Conservation (phyloP, 2,113 vertebrate genomes). For the Procavia capensis region DNA sequence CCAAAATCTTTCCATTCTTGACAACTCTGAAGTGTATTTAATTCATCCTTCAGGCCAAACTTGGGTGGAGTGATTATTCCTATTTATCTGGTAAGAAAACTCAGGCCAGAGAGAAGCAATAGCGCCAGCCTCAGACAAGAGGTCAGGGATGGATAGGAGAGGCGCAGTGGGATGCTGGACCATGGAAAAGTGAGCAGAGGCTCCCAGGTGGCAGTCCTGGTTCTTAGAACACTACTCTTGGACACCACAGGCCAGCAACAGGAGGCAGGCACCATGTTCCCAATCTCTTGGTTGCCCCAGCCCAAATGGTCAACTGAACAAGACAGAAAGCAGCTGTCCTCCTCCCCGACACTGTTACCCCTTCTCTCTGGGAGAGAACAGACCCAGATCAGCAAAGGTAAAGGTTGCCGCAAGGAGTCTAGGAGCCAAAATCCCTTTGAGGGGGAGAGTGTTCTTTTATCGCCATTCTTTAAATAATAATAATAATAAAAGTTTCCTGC, state of each 20-base stretch:
- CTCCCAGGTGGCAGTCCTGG: neutral
- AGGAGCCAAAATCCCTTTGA: neutral
- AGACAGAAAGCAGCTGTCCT: neutral
- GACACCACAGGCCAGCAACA: neutral
- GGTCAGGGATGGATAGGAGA: neutral
- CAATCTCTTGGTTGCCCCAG: neutral
- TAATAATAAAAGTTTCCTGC: neutral
- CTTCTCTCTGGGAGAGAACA: neutral
- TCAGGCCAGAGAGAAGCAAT: neutral
- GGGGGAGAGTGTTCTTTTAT: neutral
- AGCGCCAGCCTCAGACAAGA: neutral
- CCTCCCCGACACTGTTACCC: accelerated
- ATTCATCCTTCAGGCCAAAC: neutral
- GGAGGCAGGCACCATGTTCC: neutral
- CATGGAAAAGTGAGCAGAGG: too few species aligned
- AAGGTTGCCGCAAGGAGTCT: neutral
- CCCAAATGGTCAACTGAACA: too few species aligned
- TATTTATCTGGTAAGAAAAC: neutral
- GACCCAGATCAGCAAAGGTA: neutral
- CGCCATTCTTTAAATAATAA: neutral
- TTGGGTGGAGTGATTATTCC: neutral
- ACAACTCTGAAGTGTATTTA: neutral
- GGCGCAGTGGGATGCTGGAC: accelerated
- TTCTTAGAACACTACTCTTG: too few species aligned
- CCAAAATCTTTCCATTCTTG: neutral